Evolutionary conservation across 2,797 vertebrate genomes (phyloP), one percentile per base, ranked within the genome.

Genomic region (Moxostoma hubbsi): DNA sequence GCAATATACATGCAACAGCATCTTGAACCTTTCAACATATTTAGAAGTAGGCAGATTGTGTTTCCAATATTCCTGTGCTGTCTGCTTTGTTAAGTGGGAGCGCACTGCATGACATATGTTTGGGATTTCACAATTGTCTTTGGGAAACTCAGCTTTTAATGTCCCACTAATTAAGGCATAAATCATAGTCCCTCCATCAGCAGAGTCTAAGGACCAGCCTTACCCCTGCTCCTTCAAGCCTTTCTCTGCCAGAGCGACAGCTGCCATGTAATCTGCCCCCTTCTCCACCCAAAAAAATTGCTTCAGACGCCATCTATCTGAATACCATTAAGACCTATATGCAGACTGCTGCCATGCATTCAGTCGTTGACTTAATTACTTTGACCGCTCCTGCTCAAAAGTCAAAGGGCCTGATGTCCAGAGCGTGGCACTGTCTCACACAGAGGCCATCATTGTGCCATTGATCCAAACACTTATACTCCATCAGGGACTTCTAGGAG

Each of bases 281-380:
- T 89, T 87, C 87, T 89, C 88, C 87, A 89, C 90, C 87, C 85
- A 88, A 93, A 90, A 90, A 93, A 94, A 94, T 93, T 91, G 90
- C 93, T 92, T 93, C 92, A 93, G 92, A 94, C 91, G 92, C 90
- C 90, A 92, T 94, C 92, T 90, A 92, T 94, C 93, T 93, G 88
- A 91, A 92, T 89, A 88, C 88, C 93, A 93, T 93, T 94, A 94
- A 93, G 91, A 92, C 91, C 92, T 88, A 79, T 86, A 88, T 89
- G 88, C 88, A 84, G 87, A 86, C 90, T 85, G 87, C 89, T 71
- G 82, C 87, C 89, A 86, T 54, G 67, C 65, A 24, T 65, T 13
- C 45, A 47, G 46, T 50, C 66, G 58, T 67, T 85, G 82, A 79
- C 87, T 89, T 94, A 93, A 94, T 93, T 93, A 92, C 89, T 91